Evolutionary conservation across 2,113 vertebrate species (phyloP), one percentile per base, ranked within the genome.

Genomic region (Colistium nudipinnis): DNA sequence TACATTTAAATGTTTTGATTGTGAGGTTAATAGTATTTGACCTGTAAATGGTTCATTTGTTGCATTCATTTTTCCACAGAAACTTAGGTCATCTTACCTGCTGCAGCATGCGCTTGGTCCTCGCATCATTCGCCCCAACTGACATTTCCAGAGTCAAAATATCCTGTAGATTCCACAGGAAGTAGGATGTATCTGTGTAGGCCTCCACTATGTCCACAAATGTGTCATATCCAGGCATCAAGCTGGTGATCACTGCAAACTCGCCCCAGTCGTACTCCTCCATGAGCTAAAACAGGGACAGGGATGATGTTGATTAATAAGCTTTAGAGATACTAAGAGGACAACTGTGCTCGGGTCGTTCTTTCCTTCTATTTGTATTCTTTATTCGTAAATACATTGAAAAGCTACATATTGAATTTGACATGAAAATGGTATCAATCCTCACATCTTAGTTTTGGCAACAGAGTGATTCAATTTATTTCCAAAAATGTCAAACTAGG

Each of bases 251-350:
- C 60, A 99, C 93, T 0, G 96, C 93, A 27, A 98, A 99, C 70
- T 94, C 95, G 31, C 95, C 93, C 96, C 97, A 98, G 91, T 94
- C 94, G 2, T 99, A 99, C 80, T 99, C 98, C 89, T 99, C 97
- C 93, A 99, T 84, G 47, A 99, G 92, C 93, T 99, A 94, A 90
- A 95, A 95, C 62, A 95, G 17, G n/a, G 30, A 56, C n/a, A n/a
- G n/a, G n/a, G n/a, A 1, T 4, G 4, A 53, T 20, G 13, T 51
- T 17, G 7, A 28, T 47, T 48, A 48, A 9, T 47, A 12, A 22
- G 20, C 2, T 24, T 47, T 31, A 31, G 30, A 31, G 19, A 12
- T 49, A 10, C 5, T 16, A 30, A 10, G 28, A 6, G 38, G 30
- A n/a, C n/a, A n/a, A n/a, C n/a, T n/a, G n/a, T n/a, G n/a, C n/a